Base-by-base conservation (phyloP, 2,888 invertebrate genomes). In the Leucozona laternaria region DNA sequence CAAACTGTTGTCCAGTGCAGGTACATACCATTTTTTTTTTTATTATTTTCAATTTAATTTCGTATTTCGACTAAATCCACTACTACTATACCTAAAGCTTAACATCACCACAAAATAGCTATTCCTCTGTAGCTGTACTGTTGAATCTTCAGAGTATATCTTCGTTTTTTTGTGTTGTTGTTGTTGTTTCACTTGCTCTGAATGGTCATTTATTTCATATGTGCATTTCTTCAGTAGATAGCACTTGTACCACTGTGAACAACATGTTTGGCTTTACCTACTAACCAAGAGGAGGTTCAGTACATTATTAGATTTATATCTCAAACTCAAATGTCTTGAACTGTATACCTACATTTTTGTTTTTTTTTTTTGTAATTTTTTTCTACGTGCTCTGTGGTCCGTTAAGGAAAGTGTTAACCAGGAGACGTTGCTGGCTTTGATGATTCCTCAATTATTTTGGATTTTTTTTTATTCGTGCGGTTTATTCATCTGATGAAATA, bases 381-480 rank as follows among this genome's bases (percentile, higher is more conserved):
- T 6, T n/a, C 6, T 68, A 68, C 68, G 50, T 68, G 68, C 37
- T 53, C 34, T 37, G 53, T 10, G 10, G 53, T 22, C 37, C 37
- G 68, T 50, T 53, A 68, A 68, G 68, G 68, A 68, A 53, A 68
- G 68, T 53, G 50, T 53, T 68, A 68, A 37, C 68, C 37, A 68
- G 68, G 31, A 68, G 66, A 68, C 20, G 37, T 68, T 68, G 50
- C 68, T 37, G 53, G 53, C 22, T 53, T 68, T 53, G 68, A 25
- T 68, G 50, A 53, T 68, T 68, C 68, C 31, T 68, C 13, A 25
- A 31, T 31, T 10, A 1, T 15, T n/a, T 13, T 15, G 25, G 40
- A n/a, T n/a, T n/a, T 8, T 2, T 25, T n/a, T 13, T 8, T 62
- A 17, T 40, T 60, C n/a, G 40, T 62, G 25, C 53, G 48, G 66